Evolutionary conservation across 2,888 invertebrate genomes (phyloP), one percentile per base, ranked within the genome.

Genomic region (Xylocampa areola): DNA sequence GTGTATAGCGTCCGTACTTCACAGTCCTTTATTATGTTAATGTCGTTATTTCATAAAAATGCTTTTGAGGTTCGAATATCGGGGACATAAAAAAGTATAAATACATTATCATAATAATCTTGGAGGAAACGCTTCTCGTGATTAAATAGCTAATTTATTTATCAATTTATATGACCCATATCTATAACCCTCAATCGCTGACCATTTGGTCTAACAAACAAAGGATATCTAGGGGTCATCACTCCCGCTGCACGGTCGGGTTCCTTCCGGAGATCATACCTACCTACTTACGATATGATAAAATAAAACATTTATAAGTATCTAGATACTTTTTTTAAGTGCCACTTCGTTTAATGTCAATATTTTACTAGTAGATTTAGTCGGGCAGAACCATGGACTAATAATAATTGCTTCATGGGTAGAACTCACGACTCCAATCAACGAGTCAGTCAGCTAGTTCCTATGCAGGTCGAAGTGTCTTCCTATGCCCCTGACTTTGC

Each of bases 91-190:
- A 64, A 32, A 32, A 43, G 4, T 3, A 6, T 16, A 23, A 10
- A 13, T 23, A 39, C 2, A 13, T 29, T 30, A 32, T 39, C 39
- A 23, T 57, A 37, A 36, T 19, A 11, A 27, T 33, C 29, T 45
- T 32, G 16, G 17, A 35, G 14, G 23, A 36, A 72, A 48, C 21
- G 51, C 51, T 62, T 27, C 37, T 50, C 32, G 11, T 30, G 33
- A 39, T 61, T 58, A 45, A 57, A 53, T 48, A 29, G 25, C 39
- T 57, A 29, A 54, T 55, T 66, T 63, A 41, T 63, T 67, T 58
- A 69, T 69, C 66, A 66, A 71, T 53, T 55, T 33, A 58, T 61
- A 43, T 69, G 66, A 73, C 70, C 65, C 39, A 62, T 53, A 66
- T 53, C 49, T 33, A 43, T 66, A 52, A 73, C 61, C 61, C 36